These are phyloP conservation scores for Chamaea fasciata DNA, from an alignment of 2,113 vertebrate species.

Conservation along the genomic window DNA sequence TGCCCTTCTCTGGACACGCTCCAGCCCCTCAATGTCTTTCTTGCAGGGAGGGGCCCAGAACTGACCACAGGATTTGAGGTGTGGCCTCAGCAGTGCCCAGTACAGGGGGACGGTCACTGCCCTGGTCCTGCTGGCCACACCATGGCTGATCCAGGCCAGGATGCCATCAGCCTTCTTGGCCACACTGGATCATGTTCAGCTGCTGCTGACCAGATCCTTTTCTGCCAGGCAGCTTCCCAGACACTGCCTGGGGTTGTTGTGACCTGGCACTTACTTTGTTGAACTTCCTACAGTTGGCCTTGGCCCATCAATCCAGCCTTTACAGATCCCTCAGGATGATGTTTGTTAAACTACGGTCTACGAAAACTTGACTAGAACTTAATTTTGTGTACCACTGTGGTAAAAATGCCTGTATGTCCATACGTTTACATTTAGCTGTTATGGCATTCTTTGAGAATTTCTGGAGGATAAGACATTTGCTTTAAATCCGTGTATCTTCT, in stretches of 20 bases:
- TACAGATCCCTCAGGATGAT: not conserved
- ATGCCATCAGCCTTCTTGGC: not conserved
- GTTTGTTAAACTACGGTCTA: not conserved
- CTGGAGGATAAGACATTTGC: not conserved
- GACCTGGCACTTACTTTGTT: not conserved
- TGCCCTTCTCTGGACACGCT: not conserved
- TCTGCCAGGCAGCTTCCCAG: fast-evolving
- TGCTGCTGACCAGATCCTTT: fast-evolving
- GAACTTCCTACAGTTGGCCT: not conserved
- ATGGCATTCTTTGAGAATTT: not conserved
- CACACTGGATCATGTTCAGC: fast-evolving
- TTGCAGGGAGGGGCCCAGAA: not conserved
- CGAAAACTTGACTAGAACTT: not conserved
- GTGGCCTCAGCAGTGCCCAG: not conserved
- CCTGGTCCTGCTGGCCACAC: not conserved
- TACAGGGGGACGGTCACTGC: not conserved
- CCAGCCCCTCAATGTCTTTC: not conserved
- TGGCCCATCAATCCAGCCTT: not conserved
- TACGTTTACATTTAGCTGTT: not conserved
- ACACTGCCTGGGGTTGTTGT: not conserved
- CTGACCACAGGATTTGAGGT: not conserved
- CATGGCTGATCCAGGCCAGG: not conserved
- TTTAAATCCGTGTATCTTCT: not conserved
- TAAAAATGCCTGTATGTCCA: not conserved
- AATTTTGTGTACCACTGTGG: not conserved